Base-by-base conservation (phyloP, 2,797 vertebrate species). In the Vespertilio murinus region DNA sequence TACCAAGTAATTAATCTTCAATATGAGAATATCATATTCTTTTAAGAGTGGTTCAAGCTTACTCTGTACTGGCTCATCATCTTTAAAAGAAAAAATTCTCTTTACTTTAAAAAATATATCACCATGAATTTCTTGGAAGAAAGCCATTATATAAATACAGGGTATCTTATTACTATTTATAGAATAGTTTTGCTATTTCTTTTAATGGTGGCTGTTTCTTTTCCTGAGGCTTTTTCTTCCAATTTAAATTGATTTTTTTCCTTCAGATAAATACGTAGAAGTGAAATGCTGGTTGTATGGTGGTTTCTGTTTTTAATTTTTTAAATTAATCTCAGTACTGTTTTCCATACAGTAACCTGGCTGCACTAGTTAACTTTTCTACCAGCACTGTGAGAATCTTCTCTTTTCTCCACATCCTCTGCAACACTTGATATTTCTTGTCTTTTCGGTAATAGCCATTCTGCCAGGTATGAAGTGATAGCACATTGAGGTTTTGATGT, bases 151-250 rank as follows among this genome's bases (percentile, higher is more conserved):
- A n/a, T 81, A 88, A 96, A 81, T 90, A 81, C 20, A 94, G 52
- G 28, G 0, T 95, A 52, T 94, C 42, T 90, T 77, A 6, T 92
- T 96, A 70, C 67, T 90, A 70, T 90, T 94, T 85, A 82, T 87
- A 81, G 71, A 95, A 69, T 91, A 64, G 25, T 88, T 94, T 95
- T 94, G n/a, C 30, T 35, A 25, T 90, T 94, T 90, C 12, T 52
- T 88, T 86, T 93, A 86, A 12, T 69, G 16, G 17, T n/a, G 28
- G 33, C 20, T 77, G 47, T 52, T 80, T 85, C 88, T 91, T 77
- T 54, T 6, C 40, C 38, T 18, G 4, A 77, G 23, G 11, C 23
- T 8, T 71, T 90, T 35, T 40, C 47, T 64, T 25, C 40, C n/a
- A 33, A 75, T 33, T 75, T 75, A 65, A 65, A 35, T 35, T 52